Conservation (phyloP, 92 coral and sea anemone species). For the Scolanthus callimorphus region DNA sequence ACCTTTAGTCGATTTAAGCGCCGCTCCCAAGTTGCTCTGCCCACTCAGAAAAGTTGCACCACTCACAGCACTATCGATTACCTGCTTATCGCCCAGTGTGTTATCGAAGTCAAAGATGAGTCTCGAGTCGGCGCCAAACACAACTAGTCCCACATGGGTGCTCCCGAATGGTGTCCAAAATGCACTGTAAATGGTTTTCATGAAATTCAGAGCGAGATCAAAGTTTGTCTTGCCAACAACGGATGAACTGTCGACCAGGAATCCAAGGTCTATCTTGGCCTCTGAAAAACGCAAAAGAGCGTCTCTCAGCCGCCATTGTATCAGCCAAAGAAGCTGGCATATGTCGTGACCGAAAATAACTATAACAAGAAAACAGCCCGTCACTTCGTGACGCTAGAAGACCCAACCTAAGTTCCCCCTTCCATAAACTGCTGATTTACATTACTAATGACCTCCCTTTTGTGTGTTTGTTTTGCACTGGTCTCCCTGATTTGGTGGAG, state of each 20-base stretch:
- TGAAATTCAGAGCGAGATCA: slow-evolving; percentile 48
- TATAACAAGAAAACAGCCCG: too few relatives aligned
- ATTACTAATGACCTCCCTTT: too few relatives aligned
- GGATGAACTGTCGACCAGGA: slow-evolving; percentile 80
- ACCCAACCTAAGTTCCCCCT: too few relatives aligned
- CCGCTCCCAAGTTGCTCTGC: slow-evolving; percentile 46
- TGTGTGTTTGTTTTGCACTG: too few relatives aligned
- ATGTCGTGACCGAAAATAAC: too few relatives aligned
- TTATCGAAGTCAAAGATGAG: slow-evolving; percentile 72
- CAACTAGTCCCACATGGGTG: slow-evolving; percentile 60
- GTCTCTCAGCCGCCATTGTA: too few relatives aligned
- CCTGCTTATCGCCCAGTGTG: slow-evolving; percentile 36
- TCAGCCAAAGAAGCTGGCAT: too few relatives aligned
- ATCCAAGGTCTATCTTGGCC: slow-evolving; percentile 79
- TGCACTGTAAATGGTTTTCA: slow-evolving; percentile 48
- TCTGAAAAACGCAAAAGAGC: slow-evolving; percentile 22
- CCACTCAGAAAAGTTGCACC: slow-evolving; percentile 70
- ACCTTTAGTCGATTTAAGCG: slow-evolving; percentile 55
- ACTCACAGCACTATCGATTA: slow-evolving; percentile 58
- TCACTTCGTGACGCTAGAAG: too few relatives aligned
- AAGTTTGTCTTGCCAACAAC: slow-evolving; percentile 72
- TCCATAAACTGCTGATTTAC: too few relatives aligned
- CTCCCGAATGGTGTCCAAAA: slow-evolving; percentile 83
- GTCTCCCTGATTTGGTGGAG: too few relatives aligned
- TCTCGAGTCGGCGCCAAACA: slow-evolving; percentile 52